phyloP scores from a whole-genome alignment of 2,888 invertebrate genomes.

The Troilus luridus region DNA sequence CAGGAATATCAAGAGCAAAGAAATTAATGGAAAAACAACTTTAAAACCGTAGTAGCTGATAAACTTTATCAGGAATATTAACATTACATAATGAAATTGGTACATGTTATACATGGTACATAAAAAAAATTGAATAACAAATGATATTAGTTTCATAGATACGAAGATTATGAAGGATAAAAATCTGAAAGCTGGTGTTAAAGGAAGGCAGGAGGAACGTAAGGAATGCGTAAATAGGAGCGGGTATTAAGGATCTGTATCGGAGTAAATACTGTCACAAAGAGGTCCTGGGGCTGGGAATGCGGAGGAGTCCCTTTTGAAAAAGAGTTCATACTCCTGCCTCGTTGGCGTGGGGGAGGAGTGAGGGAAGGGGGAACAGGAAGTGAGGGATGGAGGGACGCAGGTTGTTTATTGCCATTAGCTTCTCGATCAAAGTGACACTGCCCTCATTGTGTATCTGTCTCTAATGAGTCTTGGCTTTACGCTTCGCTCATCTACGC shows the following conservation, averaged over 20 bases:
- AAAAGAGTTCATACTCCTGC: slow-evolving; percentile 1
- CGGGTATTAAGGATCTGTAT: slow-evolving; percentile 10
- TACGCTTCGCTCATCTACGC: not conserved
- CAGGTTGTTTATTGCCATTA: slow-evolving; percentile 6
- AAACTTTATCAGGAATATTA: too few relatives aligned
- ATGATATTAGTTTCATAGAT: not conserved
- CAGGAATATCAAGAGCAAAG: too few relatives aligned
- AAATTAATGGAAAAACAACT: too few relatives aligned
- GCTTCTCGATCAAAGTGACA: slow-evolving; percentile 11
- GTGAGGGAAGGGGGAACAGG: not conserved
- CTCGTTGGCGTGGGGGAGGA: not conserved
- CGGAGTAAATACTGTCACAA: not conserved
- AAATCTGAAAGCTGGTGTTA: not conserved
- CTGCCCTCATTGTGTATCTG: not conserved
- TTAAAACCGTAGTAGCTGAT: too few relatives aligned
- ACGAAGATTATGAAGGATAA: not conserved
- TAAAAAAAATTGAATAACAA: too few relatives aligned
- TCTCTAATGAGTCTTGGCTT: slow-evolving; percentile 25
- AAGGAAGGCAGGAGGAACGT: not conserved
- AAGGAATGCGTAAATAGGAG: slow-evolving; percentile 30
- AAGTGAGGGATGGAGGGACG: not conserved
- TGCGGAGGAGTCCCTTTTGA: slow-evolving; percentile 27
- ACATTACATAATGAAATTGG: too few relatives aligned
- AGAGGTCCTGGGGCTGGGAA: not conserved
- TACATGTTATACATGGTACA: too few relatives aligned